These are phyloP conservation scores for Emys orbicularis DNA, from an alignment of 2,797 vertebrate genomes.

Conservation along the genomic window DNA sequence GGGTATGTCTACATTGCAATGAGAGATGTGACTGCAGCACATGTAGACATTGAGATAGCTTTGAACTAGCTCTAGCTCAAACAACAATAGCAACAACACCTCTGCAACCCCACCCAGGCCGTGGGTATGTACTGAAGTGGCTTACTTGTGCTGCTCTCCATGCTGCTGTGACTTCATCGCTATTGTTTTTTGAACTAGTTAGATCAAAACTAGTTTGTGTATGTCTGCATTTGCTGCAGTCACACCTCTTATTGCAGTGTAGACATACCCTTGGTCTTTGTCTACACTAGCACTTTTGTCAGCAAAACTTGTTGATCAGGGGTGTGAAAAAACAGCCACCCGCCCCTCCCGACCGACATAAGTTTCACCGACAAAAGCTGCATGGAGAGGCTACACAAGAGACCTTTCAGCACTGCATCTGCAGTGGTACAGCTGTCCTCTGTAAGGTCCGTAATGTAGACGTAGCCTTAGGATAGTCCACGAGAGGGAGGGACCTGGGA, in stretches of 20 bases:
- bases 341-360: too few species aligned
- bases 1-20: not conserved
- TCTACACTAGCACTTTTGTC: too few species aligned
- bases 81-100: not conserved
- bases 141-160: not conserved
- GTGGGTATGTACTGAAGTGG: not conserved
- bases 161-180: not conserved
- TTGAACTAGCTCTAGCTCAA: not conserved
- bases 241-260: not conserved
- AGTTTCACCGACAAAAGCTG: too few species aligned
- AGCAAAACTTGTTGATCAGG: too few species aligned
- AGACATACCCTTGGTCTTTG: not conserved
- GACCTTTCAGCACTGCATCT: too few species aligned
- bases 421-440: too few species aligned
- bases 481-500: not conserved
- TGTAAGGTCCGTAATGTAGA: too few species aligned
- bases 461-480: not conserved
- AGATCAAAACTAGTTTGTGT: too few species aligned
- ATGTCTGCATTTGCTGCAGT: too few species aligned
- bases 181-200: too few species aligned
- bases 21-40: not conserved
- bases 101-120: not conserved
- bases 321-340: too few species aligned
- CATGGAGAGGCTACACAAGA: too few species aligned
- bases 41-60: not conserved